These are phyloP conservation scores for Papilio machaon DNA, from an alignment of 1,140 invertebrate genomes.

Conservation along the genomic window DNA sequence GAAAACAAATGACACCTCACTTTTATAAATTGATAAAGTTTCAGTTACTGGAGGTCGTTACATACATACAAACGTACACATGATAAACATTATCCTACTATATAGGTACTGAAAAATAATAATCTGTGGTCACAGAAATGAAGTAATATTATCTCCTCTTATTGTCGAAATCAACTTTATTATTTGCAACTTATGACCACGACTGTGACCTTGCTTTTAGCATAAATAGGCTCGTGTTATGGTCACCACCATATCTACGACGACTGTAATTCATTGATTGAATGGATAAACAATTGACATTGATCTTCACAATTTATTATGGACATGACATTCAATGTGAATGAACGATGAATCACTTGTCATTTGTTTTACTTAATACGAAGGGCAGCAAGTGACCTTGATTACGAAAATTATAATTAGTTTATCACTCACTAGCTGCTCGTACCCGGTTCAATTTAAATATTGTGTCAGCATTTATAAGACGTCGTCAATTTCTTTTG, in stretches of 20 bases:
- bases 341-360: conserved; percentile 19
- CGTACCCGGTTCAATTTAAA: background rate
- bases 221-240: background rate
- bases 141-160: background rate
- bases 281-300: conserved; percentile 24
- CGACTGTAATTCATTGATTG: conserved; percentile 2
- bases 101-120: background rate
- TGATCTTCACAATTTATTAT: conserved; percentile 14
- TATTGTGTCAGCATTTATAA: background rate
- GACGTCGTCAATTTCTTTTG: too few species aligned
- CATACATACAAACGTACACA: too few species aligned
- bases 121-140: background rate
- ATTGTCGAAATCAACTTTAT: background rate
- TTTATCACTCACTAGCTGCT: background rate
- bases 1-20: too few species aligned
- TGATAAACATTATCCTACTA: too few species aligned
- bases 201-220: background rate
- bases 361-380: background rate
- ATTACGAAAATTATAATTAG: background rate
- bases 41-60: too few species aligned
- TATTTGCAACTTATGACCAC: background rate
- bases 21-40: too few species aligned
- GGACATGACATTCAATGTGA: conserved; percentile 24
- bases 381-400: conserved; percentile 8
- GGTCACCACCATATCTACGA: conserved; percentile 5